Evolutionary conservation across 2,888 invertebrate genomes (phyloP).

Genomic region (Tubulanus polymorphus): DNA sequence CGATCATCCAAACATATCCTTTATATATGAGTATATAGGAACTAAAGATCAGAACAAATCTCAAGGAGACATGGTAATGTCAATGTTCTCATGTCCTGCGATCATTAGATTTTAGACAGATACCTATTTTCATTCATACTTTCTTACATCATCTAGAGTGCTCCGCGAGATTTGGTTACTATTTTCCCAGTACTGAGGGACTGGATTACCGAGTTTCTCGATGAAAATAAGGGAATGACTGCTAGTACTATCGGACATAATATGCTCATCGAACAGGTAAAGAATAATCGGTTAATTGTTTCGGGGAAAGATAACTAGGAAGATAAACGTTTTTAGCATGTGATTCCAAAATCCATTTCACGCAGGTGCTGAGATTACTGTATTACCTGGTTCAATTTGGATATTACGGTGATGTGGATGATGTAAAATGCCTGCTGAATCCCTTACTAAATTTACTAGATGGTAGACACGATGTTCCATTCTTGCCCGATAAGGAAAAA

Average conservation of each 20-base stretch:
- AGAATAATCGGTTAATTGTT: neutral
- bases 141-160: neutral
- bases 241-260: conserved; percentile 49
- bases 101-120: too few species aligned
- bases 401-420: conserved; percentile 49
- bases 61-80: too few species aligned
- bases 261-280: conserved; percentile 50
- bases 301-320: too few species aligned
- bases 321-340: too few species aligned
- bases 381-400: conserved; percentile 51
- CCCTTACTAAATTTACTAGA: conserved; percentile 49
- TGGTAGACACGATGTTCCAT: conserved; percentile 49
- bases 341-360: neutral
- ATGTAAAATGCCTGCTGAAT: conserved; percentile 44
- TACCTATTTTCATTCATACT: too few species aligned
- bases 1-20: conserved; percentile 50
- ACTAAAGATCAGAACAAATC: conserved; percentile 46
- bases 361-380: conserved; percentile 46
- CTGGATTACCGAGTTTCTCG: conserved; percentile 49
- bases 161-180: conserved; percentile 37
- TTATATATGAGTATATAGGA: conserved; percentile 51
- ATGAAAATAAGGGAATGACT: conserved; percentile 45
- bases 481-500: conserved; percentile 39
- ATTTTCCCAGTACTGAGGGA: conserved; percentile 49
- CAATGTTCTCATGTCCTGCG: too few species aligned